Evolutionary conservation across 1,140 invertebrate species (phyloP).

Genomic region (Pachypeltis micranthus): DNA sequence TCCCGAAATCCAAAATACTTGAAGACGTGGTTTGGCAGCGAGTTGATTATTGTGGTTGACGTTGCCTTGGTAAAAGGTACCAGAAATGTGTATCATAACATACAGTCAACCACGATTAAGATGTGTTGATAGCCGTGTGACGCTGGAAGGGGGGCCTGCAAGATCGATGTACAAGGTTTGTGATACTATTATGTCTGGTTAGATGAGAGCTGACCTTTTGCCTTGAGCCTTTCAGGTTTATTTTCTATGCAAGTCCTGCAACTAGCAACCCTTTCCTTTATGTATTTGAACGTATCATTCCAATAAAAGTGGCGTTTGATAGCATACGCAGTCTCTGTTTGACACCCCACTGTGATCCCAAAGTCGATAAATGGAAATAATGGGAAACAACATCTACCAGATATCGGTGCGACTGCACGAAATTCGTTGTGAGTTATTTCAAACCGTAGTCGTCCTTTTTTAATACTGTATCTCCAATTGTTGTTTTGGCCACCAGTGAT

Average conservation of each 20-base stretch:
- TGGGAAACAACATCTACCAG: not conserved
- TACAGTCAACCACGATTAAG: not conserved
- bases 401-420: not conserved
- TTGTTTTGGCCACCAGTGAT: not conserved
- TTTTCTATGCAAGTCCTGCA: not conserved
- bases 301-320: not conserved
- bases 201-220: not conserved
- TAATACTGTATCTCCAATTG: not conserved
- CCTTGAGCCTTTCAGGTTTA: not conserved
- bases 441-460: no score
- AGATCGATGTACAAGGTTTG: not conserved
- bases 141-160: not conserved
- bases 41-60: no score
- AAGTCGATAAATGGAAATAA: not conserved
- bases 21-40: no score
- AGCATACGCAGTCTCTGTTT: not conserved
- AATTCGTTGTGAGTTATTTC: no score
- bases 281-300: not conserved
- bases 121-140: not conserved
- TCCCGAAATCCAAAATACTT: no score
- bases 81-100: no score
- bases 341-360: no score
- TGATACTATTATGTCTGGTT: not conserved
- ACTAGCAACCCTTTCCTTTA: not conserved
- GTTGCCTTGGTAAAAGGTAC: no score